These are phyloP conservation scores for Dolichallabes microphthalmus DNA, from an alignment of 2,113 vertebrate species.

Conservation along the genomic window DNA sequence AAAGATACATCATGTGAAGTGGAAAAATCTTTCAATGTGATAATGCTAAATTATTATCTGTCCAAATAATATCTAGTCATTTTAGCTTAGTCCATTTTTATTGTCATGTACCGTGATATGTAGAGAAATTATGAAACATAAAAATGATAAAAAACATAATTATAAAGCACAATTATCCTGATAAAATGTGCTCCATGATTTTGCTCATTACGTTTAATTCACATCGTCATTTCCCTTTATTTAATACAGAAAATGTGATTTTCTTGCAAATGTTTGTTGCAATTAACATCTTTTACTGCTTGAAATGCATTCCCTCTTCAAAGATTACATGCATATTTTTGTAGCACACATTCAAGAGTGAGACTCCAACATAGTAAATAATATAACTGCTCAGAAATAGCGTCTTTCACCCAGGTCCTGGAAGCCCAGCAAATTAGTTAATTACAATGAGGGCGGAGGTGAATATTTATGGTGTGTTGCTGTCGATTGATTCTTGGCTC, in stretches of 20 bases:
- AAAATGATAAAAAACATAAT: no score
- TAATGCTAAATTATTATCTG: neutral
- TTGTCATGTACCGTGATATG: neutral
- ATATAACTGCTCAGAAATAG: conserved; percentile 11
- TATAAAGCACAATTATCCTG: neutral
- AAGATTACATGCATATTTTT: neutral
- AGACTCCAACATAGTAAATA: neutral
- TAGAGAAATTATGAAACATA: neutral
- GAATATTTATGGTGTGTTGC: conserved; percentile 45
- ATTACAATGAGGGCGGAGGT: conserved; percentile 22
- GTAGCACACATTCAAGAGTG: neutral
- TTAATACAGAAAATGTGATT: neutral
- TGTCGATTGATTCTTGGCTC: conserved; percentile 40
- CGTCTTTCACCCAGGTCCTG: neutral
- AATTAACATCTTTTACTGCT: neutral
- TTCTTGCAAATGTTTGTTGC: neutral
- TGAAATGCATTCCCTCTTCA: neutral
- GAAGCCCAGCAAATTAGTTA: conserved; percentile 30
- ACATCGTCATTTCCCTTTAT: neutral
- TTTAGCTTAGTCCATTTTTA: neutral
- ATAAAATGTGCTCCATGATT: neutral
- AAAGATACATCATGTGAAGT: neutral
- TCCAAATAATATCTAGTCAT: neutral
- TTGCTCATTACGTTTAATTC: neutral
- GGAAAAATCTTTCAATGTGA: neutral